A percentile compares a stretch with the other conserved stretches of the same genome.
Conservation (phyloP, 1,140 invertebrate species). For the Brachionus manjavacas region DNA sequence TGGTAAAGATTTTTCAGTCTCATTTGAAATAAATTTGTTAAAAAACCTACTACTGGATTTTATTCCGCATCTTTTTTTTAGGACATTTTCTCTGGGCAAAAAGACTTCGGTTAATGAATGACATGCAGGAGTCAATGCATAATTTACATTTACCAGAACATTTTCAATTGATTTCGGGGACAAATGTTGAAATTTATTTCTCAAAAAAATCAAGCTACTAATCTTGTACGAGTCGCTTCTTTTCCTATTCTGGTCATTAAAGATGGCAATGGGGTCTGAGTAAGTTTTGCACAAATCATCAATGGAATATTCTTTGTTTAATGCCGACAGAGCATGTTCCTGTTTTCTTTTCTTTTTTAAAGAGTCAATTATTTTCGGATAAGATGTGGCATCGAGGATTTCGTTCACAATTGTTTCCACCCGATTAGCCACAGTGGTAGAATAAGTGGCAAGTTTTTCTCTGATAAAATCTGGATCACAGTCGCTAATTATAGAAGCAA, state of each 20-base stretch:
- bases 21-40: no score
- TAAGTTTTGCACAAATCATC: constrained; percentile 61
- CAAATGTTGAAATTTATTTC: constrained; percentile 50
- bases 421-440: background rate
- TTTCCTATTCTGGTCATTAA: constrained; percentile 46
- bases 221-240: constrained; percentile 51
- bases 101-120: background rate
- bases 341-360: constrained; percentile 48
- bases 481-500: background rate
- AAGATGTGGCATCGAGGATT: constrained; percentile 57
- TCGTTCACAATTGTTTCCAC: constrained; percentile 48
- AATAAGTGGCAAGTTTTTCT: constrained; percentile 44
- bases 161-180: constrained; percentile 49
- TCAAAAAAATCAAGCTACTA: constrained; percentile 49
- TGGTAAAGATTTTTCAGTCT: no score
- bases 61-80: background rate
- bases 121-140: background rate
- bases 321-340: constrained; percentile 41
- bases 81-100: background rate
- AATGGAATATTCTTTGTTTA: constrained; percentile 54
- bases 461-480: background rate
- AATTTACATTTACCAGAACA: constrained; percentile 42
- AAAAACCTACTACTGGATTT: no score
- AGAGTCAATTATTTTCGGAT: constrained; percentile 60
- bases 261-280: constrained; percentile 58